Evolutionary conservation across 1,140 invertebrate genomes (phyloP).

Genomic region (Centruroides vittatus): DNA sequence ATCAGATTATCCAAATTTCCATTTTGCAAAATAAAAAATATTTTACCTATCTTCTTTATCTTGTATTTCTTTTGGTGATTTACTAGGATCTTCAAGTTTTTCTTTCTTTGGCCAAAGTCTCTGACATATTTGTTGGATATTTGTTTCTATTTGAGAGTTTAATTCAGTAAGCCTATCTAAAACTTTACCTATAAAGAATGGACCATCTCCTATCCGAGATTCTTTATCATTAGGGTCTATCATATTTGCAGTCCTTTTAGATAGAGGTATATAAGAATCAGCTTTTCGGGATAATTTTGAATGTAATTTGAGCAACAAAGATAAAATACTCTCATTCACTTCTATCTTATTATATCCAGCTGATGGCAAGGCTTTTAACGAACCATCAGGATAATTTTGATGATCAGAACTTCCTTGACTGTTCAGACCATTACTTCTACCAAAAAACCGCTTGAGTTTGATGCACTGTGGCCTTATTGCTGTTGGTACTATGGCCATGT

Average conservation of each 20-base stretch:
- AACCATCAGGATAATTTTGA: neutral
- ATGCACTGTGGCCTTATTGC: slow-evolving; percentile 7
- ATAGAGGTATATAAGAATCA: slow-evolving; percentile 51
- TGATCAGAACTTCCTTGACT: neutral
- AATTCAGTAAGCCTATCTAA: slow-evolving; percentile 27
- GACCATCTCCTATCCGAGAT: slow-evolving; percentile 65
- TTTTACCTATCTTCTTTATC: slow-evolving; percentile 17
- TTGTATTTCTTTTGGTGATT: slow-evolving; percentile 6
- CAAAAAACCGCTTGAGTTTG: slow-evolving; percentile 9
- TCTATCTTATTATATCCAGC: slow-evolving; percentile 4
- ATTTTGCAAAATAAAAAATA: neutral
- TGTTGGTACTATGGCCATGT: slow-evolving; percentile 11
- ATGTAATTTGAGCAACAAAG: slow-evolving; percentile 80
- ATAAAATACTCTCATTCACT: slow-evolving; percentile 76
- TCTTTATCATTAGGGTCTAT: slow-evolving; percentile 14
- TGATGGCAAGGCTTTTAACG: neutral
- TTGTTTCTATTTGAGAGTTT: neutral
- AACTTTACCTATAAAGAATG: slow-evolving; percentile 65
- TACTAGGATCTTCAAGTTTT: neutral
- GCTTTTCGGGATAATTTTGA: slow-evolving; percentile 68
- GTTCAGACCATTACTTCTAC: neutral
- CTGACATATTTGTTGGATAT: slow-evolving; percentile 5
- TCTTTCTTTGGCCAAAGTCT: slow-evolving; percentile 11
- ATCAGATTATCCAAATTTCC: neutral
- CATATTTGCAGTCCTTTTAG: slow-evolving; percentile 1